Conservation (phyloP, 2,113 vertebrate genomes). For the Nymphicus hollandicus region DNA sequence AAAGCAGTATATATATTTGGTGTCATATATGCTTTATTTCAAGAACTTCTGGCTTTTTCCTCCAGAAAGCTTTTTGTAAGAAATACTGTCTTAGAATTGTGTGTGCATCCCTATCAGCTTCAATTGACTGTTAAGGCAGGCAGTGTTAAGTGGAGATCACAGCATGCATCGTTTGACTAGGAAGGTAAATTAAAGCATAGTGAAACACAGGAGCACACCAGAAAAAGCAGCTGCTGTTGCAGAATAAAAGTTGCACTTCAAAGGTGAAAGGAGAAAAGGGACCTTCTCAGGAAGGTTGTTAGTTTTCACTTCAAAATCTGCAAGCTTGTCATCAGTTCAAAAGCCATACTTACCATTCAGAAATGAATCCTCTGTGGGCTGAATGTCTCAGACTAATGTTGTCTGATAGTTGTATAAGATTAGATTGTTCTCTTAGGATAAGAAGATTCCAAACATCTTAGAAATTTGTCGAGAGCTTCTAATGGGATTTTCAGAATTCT, state of each 20-base stretch:
- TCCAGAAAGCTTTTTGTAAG: background rate
- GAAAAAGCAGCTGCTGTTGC: background rate
- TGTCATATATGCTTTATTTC: background rate
- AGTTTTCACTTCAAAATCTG: background rate
- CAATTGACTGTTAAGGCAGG: background rate
- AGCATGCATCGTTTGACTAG: fast-evolving
- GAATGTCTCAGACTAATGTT: background rate
- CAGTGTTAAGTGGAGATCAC: background rate
- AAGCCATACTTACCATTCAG: background rate
- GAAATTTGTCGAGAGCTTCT: background rate
- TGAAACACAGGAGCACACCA: background rate
- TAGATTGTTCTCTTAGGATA: background rate
- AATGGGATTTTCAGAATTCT: background rate
- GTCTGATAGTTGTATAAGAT: background rate
- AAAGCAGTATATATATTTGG: background rate
- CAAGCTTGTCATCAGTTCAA: background rate
- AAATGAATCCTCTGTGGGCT: background rate
- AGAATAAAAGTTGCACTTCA: background rate
- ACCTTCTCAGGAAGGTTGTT: background rate
- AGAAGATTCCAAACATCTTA: background rate
- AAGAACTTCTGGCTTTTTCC: background rate
- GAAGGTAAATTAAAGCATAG: background rate
- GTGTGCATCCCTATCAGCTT: background rate
- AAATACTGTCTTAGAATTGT: background rate
- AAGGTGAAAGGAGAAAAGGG: background rate